Conservation (phyloP, 2,797 vertebrate genomes). For the Cottoperca gobio region DNA sequence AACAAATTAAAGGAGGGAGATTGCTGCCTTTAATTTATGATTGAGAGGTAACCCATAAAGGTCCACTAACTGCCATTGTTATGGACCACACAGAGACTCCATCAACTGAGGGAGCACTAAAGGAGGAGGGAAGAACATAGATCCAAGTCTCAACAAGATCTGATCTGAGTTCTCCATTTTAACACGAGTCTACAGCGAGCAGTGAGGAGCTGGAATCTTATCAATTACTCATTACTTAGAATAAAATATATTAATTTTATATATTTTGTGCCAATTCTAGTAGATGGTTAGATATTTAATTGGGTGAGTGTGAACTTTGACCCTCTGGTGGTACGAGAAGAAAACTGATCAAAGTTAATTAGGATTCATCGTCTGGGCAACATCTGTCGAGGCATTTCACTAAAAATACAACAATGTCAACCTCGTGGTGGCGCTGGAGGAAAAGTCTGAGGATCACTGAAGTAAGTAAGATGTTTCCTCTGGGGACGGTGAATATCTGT, state of each 20-base stretch:
- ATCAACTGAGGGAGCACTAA: slow-evolving; percentile 35
- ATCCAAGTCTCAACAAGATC: slow-evolving; percentile 4
- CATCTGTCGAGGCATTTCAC: too few species aligned
- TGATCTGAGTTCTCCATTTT: not conserved
- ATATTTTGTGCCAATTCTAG: not conserved
- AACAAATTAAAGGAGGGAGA: too few species aligned
- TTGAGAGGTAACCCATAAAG: slow-evolving; percentile 45
- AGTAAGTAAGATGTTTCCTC: not conserved
- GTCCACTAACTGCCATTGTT: slow-evolving; percentile 38
- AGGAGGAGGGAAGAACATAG: slow-evolving; percentile 4
- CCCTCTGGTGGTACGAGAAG: not conserved
- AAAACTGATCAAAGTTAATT: too few species aligned
- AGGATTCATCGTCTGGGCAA: too few species aligned
- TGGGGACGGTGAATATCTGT: too few species aligned
- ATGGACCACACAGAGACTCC: slow-evolving; percentile 22
- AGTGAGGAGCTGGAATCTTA: too few species aligned
- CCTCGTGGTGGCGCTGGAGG: too few species aligned
- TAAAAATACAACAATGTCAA: too few species aligned
- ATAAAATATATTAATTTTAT: too few species aligned
- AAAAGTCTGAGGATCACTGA: too few species aligned
- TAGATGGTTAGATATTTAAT: not conserved
- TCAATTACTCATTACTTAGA: not conserved
- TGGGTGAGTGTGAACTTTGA: not conserved
- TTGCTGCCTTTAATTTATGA: slow-evolving; percentile 44
- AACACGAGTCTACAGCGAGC: not conserved